Conservation (phyloP, 37 sponge, comb jelly and placozoan species). For the Theonella swinhoei region DNA sequence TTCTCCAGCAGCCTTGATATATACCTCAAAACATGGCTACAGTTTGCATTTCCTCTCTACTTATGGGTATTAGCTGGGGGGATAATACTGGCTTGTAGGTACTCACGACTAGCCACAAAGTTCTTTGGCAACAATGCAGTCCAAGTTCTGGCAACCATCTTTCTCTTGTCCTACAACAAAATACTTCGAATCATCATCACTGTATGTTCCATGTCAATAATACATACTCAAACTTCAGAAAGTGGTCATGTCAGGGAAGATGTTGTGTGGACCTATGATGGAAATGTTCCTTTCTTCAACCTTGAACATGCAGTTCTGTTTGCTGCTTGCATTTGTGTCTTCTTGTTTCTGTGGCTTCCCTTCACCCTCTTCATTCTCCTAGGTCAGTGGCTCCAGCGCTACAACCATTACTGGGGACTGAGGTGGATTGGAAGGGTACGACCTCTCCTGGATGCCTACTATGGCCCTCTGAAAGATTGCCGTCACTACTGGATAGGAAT, state of each 20-base stretch:
- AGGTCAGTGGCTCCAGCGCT: not conserved
- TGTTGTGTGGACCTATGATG: not conserved
- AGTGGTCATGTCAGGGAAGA: not conserved
- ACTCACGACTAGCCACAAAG: not conserved
- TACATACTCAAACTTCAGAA: not conserved
- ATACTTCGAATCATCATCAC: not conserved
- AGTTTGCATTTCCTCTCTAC: slow-evolving; percentile 23
- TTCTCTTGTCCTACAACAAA: not conserved
- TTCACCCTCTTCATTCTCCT: not conserved
- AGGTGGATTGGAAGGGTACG: not conserved
- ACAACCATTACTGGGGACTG: not conserved
- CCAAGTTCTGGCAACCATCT: not conserved
- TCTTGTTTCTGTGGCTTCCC: not conserved
- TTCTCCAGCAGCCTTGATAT: slow-evolving; percentile 40
- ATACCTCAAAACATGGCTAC: slow-evolving; percentile 13
- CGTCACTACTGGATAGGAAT: not conserved
- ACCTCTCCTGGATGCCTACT: not conserved
- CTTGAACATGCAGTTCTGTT: not conserved
- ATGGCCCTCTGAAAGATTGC: not conserved
- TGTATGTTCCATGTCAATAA: not conserved
- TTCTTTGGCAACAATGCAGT: not conserved
- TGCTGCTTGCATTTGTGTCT: not conserved
- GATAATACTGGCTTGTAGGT: not conserved
- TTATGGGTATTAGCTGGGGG: not conserved
- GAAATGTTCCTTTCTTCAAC: not conserved